These are phyloP conservation scores for Poeciliopsis occidentalis DNA, from an alignment of 2,113 vertebrate species.

Conservation along the genomic window DNA sequence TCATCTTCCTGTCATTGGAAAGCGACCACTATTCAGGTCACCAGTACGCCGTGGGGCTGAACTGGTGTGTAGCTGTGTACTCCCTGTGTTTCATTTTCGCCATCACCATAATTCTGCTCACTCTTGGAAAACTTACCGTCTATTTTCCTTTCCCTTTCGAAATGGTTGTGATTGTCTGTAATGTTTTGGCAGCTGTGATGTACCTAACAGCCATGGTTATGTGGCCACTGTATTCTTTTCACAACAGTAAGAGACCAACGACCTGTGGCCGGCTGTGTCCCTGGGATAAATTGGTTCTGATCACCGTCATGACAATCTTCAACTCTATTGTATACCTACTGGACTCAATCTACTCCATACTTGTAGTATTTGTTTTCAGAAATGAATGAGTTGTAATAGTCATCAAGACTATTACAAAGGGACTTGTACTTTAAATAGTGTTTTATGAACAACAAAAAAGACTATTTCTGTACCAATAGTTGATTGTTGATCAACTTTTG, in stretches of 20 bases:
- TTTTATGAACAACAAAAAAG: background rate
- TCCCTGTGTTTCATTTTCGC: conserved; percentile 87
- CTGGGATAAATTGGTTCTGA: conserved; percentile 79
- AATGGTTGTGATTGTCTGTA: conserved; percentile 77
- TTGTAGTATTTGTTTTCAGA: conserved; percentile 77
- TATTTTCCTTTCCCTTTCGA: conserved; percentile 78
- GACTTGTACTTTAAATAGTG: background rate
- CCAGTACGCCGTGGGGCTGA: conserved; percentile 33
- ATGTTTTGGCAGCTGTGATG: conserved; percentile 79
- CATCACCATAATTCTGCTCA: conserved; percentile 82
- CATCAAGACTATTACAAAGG: background rate
- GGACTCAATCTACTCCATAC: conserved; percentile 82
- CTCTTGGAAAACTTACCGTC: conserved; percentile 68
- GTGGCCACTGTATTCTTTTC: conserved; percentile 87
- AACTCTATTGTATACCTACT: conserved; percentile 84
- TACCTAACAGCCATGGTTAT: conserved; percentile 82
- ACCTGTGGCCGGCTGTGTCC: fast-evolving
- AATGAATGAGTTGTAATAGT: conserved; percentile 35
- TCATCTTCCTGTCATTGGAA: conserved; percentile 86
- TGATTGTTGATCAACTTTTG: background rate
- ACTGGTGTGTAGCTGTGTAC: conserved; percentile 87
- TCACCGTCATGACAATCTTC: conserved; percentile 84
- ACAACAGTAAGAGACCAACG: fast-evolving
- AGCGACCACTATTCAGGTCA: fast-evolving
- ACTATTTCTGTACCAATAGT: no score